phyloP scores from a whole-genome alignment of 2,797 vertebrate species.

The Streptopelia turtur region DNA sequence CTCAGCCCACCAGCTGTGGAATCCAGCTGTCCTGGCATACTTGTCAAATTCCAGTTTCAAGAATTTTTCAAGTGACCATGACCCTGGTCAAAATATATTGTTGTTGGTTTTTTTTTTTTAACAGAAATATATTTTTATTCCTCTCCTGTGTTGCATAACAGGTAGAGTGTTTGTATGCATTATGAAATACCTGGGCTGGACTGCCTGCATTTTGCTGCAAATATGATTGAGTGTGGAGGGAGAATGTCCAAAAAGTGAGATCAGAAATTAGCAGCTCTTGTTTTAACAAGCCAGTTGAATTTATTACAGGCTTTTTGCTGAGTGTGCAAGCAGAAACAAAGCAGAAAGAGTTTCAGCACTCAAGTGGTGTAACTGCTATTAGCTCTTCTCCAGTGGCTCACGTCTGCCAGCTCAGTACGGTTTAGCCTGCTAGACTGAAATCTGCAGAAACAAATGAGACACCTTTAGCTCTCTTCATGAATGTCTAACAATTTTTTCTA shows the following conservation, averaged over 20 bases:
- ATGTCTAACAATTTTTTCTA: background rate
- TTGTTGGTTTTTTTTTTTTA: background rate
- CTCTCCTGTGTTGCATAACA: background rate
- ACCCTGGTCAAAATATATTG: background rate
- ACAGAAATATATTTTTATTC: background rate
- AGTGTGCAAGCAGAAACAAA: slow-evolving; percentile 12
- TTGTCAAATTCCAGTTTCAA: background rate
- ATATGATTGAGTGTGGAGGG: background rate
- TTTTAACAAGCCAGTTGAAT: slow-evolving; percentile 33
- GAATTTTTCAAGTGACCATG: background rate
- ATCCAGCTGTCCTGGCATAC: background rate
- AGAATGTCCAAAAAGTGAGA: background rate
- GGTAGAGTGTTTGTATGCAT: background rate
- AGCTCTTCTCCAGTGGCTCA: background rate
- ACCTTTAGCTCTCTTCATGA: background rate
- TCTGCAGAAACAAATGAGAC: background rate
- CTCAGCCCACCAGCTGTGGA: background rate
- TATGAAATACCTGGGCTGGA: background rate
- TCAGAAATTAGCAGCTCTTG: slow-evolving; percentile 37
- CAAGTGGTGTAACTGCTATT: background rate
- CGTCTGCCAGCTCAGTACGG: background rate
- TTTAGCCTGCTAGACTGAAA: background rate
- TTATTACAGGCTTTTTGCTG: slow-evolving; percentile 16
- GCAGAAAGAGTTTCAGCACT: background rate
- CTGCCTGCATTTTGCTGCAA: background rate